A percentile compares a stretch with the other conserved stretches of the same genome.
phyloP scores from a whole-genome alignment of 2,113 vertebrate genomes.

The Peucedramus taeniatus region DNA sequence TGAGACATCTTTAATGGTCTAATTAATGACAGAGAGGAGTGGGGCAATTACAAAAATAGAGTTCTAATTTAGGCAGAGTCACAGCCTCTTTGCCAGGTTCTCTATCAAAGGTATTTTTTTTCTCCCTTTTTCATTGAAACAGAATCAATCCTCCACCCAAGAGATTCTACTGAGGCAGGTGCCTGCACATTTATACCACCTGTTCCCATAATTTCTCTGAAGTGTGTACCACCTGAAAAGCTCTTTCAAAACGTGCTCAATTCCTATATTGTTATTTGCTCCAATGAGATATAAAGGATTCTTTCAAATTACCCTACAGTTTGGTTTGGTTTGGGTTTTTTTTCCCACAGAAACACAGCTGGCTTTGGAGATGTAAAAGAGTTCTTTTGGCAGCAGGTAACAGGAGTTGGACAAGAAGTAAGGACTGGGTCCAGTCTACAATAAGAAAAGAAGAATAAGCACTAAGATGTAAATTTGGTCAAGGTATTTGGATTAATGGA shows the following conservation, averaged over 20 bases:
- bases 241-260: background rate
- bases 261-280: background rate
- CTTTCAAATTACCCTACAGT: background rate
- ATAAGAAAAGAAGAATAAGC: background rate
- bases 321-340: background rate
- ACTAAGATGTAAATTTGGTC: background rate
- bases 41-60: background rate
- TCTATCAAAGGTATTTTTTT: background rate
- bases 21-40: background rate
- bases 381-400: background rate
- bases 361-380: background rate
- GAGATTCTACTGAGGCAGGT: background rate
- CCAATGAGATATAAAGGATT: background rate
- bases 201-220: background rate
- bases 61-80: background rate
- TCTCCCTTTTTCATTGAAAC: background rate
- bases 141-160: background rate
- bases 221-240: background rate
- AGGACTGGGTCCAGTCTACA: background rate
- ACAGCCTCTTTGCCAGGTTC: background rate
- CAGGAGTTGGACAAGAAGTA: background rate
- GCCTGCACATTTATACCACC: background rate
- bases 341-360: background rate
- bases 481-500: background rate
- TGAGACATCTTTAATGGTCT: background rate